Percentiles rank a stretch among this genome's conserved stretches.
These are phyloP conservation scores for honey bee (Apis mellifera) DNA, from an alignment of 1,140 invertebrate genomes.

Conservation along the genomic window DNA sequence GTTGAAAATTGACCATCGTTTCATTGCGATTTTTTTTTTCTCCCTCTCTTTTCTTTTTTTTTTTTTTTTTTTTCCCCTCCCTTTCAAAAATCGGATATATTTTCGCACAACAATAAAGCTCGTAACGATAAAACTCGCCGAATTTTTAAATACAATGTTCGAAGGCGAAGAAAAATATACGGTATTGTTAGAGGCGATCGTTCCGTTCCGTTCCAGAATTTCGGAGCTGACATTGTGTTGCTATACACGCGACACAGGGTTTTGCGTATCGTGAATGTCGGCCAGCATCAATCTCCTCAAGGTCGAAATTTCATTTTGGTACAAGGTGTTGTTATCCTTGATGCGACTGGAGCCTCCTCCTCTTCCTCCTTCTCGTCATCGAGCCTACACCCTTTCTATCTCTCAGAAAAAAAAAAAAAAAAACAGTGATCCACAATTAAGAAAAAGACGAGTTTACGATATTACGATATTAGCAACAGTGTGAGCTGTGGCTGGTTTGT, in stretches of 20 bases:
- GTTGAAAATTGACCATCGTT: slow-evolving; percentile 57
- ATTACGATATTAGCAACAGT: background rate
- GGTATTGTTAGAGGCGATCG: background rate
- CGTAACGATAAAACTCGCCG: background rate
- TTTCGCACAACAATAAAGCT: slow-evolving; percentile 26
- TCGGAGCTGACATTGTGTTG: background rate
- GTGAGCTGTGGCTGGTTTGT: too few relatives aligned
- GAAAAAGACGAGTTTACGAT: background rate
- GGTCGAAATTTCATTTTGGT: slow-evolving; percentile 18
- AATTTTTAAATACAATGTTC: background rate
- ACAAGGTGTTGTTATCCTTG: slow-evolving; percentile 6
- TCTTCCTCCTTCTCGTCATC: too few relatives aligned
- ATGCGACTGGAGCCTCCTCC: background rate
- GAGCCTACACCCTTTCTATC: background rate
- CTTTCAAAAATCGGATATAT: background rate
- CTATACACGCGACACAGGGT: slow-evolving; percentile 13
- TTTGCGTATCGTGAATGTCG: slow-evolving; percentile 15
- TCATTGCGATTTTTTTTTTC: slow-evolving; percentile 28
- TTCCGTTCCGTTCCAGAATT: background rate
- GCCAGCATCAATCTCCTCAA: slow-evolving; percentile 7
- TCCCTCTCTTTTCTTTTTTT: background rate
- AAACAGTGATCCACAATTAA: background rate
- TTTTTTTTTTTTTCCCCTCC: too few relatives aligned
- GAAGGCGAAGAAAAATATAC: background rate
- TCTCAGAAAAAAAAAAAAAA: too few relatives aligned